These are phyloP conservation scores for Acrocyrtus sp. DNA, from an alignment of 2,888 invertebrate genomes.

Conservation along the genomic window DNA sequence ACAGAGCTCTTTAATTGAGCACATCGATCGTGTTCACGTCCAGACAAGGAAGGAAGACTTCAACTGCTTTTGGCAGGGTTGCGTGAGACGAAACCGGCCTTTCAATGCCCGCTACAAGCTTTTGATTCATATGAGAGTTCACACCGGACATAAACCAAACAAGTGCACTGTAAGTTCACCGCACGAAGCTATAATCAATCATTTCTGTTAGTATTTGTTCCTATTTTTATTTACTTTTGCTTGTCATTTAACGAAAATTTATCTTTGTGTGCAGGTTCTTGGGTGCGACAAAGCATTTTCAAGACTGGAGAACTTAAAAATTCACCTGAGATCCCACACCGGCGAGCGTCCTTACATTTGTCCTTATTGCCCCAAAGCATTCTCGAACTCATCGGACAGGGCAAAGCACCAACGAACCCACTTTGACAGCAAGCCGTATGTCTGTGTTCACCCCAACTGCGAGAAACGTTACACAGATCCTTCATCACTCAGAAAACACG, in stretches of 20 bases:
- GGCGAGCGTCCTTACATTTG: constrained; percentile 97
- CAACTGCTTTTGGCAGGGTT: constrained; percentile 94
- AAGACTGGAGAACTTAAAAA: constrained; percentile 96
- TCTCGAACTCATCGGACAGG: constrained; percentile 97
- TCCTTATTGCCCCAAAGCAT: constrained; percentile 94
- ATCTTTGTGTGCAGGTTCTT: constrained; percentile 87
- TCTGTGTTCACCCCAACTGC: constrained; percentile 52
- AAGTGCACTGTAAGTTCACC: constrained; percentile 88
- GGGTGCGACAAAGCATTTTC: constrained; percentile 97
- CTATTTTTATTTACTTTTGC: constrained; percentile 12
- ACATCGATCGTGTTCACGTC: constrained; percentile 81
- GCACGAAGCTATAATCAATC: not conserved
- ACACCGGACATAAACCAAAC: constrained; percentile 98
- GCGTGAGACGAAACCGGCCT: constrained; percentile 86
- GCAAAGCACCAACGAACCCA: constrained; percentile 99
- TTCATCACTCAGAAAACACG: constrained; percentile 58
- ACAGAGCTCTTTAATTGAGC: constrained; percentile 69
- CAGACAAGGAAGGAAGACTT: constrained; percentile 80
- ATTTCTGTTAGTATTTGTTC: too few species aligned
- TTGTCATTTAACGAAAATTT: too few species aligned
- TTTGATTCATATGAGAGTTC: constrained; percentile 95
- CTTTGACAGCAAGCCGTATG: constrained; percentile 75
- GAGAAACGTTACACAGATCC: constrained; percentile 58
- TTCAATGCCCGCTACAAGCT: constrained; percentile 98
- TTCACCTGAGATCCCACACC: constrained; percentile 94